Evolutionary conservation across 1,140 invertebrate genomes (phyloP), one percentile per base, ranked within the genome.

Genomic region (Zaprionus gabonicus): DNA sequence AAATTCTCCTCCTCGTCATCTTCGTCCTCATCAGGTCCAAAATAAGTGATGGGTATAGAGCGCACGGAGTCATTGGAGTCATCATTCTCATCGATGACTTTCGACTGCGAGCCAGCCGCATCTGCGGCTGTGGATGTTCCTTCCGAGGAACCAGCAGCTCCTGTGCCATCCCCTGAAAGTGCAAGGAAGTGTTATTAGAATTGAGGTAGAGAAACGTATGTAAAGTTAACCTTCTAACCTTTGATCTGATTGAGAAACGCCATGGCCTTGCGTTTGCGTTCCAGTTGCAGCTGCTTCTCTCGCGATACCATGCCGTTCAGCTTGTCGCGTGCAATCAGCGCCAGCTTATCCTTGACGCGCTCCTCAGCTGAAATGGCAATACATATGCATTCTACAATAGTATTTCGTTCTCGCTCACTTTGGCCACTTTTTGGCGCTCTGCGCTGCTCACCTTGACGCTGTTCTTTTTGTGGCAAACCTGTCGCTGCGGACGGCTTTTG

Each of bases 221-320:
- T 20, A 4, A 34, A 34, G 4, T n/a, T 17, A 41, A 17, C 17
- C 4, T 27, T 3, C 3, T 7, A 31, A 92, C 91, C 81, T 56
- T 95, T 95, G 41, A 95, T 94, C 66, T 95, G 95, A 82, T 94
- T 95, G 0, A 95, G 91, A 76, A 96, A 96, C 51, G 94, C 94
- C 12, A 95, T 93, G 0, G 95, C 95, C 81, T 95, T 95, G 60
- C 94, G 94, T 81, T 96, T 96, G 5, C 96, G 93, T 82, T 97
- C 96, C 28, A 95, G 84, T 81, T 97, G 96, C 4, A 96, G 80
- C 56, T 96, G 95, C 81, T 95, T 95, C 78, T 97, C 95, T 65
- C 94, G 94, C 9, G 94, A 93, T 4, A 93, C 93, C 62, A 93
- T 81, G 2, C 94, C 93, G 25, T 94, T 93, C 44, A 96, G 73